phyloP scores from a whole-genome alignment of 2,113 vertebrate species.

The Suricata suricatta region DNA sequence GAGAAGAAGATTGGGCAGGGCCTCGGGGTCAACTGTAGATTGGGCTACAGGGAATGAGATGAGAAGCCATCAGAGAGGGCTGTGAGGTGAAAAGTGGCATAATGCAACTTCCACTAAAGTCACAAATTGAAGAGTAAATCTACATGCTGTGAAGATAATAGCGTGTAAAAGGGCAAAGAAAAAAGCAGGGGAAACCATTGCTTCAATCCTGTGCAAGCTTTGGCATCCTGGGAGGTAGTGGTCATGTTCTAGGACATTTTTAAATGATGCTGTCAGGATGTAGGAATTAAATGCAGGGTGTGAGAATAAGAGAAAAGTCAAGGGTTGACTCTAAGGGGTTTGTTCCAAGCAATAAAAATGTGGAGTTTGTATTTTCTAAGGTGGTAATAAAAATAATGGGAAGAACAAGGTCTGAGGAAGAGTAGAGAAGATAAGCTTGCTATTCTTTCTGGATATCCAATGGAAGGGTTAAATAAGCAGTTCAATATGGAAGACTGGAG shows the following conservation, averaged over 20 bases:
- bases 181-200: background rate
- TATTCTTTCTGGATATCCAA: background rate
- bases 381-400: background rate
- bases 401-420: background rate
- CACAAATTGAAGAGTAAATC: background rate
- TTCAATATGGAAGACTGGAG: background rate
- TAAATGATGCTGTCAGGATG: background rate
- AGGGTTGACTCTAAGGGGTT: background rate
- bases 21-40: background rate
- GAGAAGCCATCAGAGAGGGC: background rate
- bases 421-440: background rate
- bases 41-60: background rate
- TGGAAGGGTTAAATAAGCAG: background rate
- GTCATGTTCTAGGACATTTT: background rate
- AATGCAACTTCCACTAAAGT: background rate
- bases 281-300: background rate
- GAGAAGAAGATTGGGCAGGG: background rate
- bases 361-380: background rate
- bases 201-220: background rate
- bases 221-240: background rate
- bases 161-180: background rate
- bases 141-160: background rate
- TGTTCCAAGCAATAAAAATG: background rate
- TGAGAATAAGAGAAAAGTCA: background rate
- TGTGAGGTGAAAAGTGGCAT: background rate